Percentiles rank a stretch among this genome's conserved stretches.
Conservation (phyloP, 2,113 vertebrate genomes). For the Indicator indicator region DNA sequence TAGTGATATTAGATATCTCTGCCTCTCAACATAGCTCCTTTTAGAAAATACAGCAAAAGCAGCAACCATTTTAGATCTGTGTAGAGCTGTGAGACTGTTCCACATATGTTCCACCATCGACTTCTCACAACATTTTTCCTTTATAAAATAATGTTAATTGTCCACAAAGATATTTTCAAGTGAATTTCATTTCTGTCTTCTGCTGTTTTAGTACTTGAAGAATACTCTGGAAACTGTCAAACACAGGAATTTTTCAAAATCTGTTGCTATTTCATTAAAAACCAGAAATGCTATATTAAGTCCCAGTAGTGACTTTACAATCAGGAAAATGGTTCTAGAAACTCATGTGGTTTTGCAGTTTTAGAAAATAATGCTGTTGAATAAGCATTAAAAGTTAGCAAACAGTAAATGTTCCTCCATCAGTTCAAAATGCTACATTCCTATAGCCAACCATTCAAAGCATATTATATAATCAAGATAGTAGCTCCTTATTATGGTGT, state of each 20-base stretch:
- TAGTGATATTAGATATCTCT: not conserved
- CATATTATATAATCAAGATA: not conserved
- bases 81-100: not conserved
- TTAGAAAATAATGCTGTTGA: not conserved
- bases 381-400: not conserved
- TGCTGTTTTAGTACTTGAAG: not conserved
- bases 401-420: not conserved
- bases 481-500: not conserved
- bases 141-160: not conserved
- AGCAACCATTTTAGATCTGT: not conserved
- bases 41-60: not conserved
- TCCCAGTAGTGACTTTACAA: not conserved
- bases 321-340: not conserved
- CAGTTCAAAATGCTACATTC: not conserved
- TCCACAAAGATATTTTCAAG: not conserved
- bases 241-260: not conserved
- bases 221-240: not conserved
- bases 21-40: not conserved
- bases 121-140: not conserved
- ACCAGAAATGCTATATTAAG: not conserved
- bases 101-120: not conserved
- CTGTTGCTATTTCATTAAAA: not conserved
- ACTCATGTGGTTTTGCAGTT: not conserved
- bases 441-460: not conserved
- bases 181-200: not conserved